These are phyloP conservation scores for Anguilla marmorata DNA, from an alignment of 2,797 vertebrate species.

Conservation along the genomic window DNA sequence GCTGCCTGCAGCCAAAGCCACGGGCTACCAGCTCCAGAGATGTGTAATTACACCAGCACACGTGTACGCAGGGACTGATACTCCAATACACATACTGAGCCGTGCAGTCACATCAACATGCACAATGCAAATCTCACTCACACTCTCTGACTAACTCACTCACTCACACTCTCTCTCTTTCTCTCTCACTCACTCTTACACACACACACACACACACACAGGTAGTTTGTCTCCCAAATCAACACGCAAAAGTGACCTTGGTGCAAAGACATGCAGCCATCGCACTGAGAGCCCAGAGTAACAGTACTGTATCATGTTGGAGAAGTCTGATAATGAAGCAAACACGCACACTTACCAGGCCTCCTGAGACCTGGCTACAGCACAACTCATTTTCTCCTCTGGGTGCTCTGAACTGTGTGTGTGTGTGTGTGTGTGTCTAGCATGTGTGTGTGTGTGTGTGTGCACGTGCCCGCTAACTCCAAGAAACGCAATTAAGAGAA, in stretches of 20 bases:
- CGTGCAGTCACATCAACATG: background rate
- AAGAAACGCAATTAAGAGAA: background rate
- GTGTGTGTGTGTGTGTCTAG: conserved; percentile 8
- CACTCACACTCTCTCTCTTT: background rate
- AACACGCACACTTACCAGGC: background rate
- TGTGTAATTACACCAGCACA: background rate
- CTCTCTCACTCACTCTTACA: background rate
- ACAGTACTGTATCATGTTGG: background rate
- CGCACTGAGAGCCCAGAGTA: background rate
- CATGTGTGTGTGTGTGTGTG: background rate
- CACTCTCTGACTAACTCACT: background rate
- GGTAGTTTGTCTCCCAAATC: conserved; percentile 40
- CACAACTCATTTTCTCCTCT: background rate
- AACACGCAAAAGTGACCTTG: conserved; percentile 33
- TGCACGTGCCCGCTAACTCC: background rate
- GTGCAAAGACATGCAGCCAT: conserved; percentile 27
- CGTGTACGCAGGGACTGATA: background rate
- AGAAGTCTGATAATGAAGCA: background rate
- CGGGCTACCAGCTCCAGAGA: background rate
- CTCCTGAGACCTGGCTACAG: background rate
- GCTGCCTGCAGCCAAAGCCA: background rate
- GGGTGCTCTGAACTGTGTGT: background rate
- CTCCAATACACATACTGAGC: background rate
- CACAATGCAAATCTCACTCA: background rate
- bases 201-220: conserved; percentile 6